Evolutionary conservation across 2,113 vertebrate species (phyloP), one percentile per base, ranked within the genome.

Genomic region (Ptyas mucosa): DNA sequence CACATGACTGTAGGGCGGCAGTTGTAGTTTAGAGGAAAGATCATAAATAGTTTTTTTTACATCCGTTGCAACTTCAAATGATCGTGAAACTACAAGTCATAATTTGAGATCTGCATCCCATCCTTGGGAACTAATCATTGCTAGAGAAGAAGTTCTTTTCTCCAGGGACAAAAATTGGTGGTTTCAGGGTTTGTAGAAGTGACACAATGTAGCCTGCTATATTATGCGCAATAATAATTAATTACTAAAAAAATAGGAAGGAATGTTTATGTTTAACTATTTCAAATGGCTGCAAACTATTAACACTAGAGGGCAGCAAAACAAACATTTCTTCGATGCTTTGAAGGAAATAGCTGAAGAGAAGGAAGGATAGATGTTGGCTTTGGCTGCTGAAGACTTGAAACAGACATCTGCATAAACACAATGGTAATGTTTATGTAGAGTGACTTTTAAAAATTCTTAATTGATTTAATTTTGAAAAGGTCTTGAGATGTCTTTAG

Each of bases 301-400:
- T 0, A 1, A 53, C 98, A 95, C 97, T 87, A 96, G 97, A 92
- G 61, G 97, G 96, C 94, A 94, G 96, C 96, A 96, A 95, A 97
- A 97, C 94, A 97, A 96, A 91, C 8, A 52, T 95, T 43, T 93
- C 49, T 8, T 90, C 0, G 5, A 23, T 57, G 24, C 0, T 1
- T 6, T 2, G 0, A 0, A 0, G 3, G 57, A 34, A 51, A 24
- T 2, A 0, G 0, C 10, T 11, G n/a, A 49, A 92, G 91, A 92
- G 12, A 4, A 9, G 0, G 85, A 91, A 91, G 26, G 75, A 58
- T 55, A 10, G 24, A 61, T 61, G 9, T 61, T 43, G 92, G 91
- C 89, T 58, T 0, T 0, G 53, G 85, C n/a, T 57, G 23, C 0
- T 53, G 92, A 96, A 87, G n/a, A 0, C 6, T n/a, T 49, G 39